Evolutionary conservation across 2,797 vertebrate species (phyloP), one percentile per base, ranked within the genome.

Genomic region (Microcaecilia unicolor): DNA sequence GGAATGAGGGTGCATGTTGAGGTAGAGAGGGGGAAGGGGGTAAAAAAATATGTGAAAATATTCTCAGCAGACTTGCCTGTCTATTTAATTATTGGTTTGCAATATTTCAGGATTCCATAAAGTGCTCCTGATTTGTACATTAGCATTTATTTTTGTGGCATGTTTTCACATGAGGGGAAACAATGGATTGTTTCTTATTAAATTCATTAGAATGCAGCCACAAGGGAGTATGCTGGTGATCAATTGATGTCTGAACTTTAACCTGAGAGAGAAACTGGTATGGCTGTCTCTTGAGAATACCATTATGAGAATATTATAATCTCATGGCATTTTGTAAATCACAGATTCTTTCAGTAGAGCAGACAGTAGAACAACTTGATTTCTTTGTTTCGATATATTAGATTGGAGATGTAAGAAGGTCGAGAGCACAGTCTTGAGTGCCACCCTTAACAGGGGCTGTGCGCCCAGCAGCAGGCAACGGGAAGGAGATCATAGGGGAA

Each of bases 191-290:
- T 10, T 54, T 60, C 34, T 42, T 54, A 39, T 28, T 47, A 49
- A 63, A 44, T 39, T 45, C 52, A 35, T 44, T 51, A 17, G 38
- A 60, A 24, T 34, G 6, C n/a, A 14, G 17, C 37, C 43, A 41
- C 31, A 23, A 24, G 31, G 38, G 33, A 11, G 25, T 45, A 37
- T 18, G 15, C 27, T 25, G 10, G 12, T 39, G 38, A 51, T 50
- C 33, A 44, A 36, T 39, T 28, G 44, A n/a, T 34, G 58, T 48
- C 20, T 58, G 43, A 64, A 51, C 52, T 58, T 55, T 44, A 41
- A 34, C 27, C 37, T 44, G 21, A 2, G 45, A 20, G 34, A 11
- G 4, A 30, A 13, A 40, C n/a, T 25, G 12, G 13, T 18, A 37
- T 5, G 12, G 15, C 10, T 13, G 4, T 21, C 39, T 47, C 18